Conservation (phyloP, 2,888 invertebrate genomes). For the Drosophila sordidapex region DNA sequence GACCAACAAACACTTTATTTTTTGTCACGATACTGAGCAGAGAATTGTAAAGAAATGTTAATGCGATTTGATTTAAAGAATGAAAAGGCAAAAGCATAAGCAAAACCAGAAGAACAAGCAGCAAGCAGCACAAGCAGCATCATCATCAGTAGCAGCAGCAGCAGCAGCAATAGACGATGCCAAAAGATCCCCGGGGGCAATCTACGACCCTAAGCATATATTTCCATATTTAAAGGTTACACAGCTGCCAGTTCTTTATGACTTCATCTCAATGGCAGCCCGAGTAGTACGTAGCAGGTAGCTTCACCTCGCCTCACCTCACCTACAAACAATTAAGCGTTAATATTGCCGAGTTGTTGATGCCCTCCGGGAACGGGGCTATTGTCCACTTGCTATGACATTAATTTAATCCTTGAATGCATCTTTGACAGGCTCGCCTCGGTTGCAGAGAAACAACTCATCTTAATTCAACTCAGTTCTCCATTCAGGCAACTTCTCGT, state of each 20-base stretch:
- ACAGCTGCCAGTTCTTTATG: constrained; percentile 64
- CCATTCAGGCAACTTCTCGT: constrained; percentile 31
- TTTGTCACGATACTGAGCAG: constrained; percentile 72
- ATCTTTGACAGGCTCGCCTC: constrained; percentile 74
- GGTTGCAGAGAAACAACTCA: constrained; percentile 36
- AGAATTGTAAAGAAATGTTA: constrained; percentile 80
- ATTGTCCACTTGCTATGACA: constrained; percentile 79
- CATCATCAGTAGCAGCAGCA: neutral
- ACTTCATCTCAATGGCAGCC: constrained; percentile 58
- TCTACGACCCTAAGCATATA: constrained; percentile 64
- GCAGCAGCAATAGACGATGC: constrained; percentile 10
- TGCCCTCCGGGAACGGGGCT: constrained; percentile 30
- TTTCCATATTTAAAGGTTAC: constrained; percentile 75
- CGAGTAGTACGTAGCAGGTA: constrained; percentile 36
- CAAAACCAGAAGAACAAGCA: constrained; percentile 14
- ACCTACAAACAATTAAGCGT: constrained; percentile 75
- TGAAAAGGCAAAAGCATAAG: constrained; percentile 59
- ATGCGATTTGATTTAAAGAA: constrained; percentile 81
- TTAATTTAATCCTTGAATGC: constrained; percentile 81
- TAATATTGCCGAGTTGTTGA: constrained; percentile 53
- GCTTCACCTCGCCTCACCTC: constrained; percentile 1
- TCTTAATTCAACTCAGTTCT: constrained; percentile 15
- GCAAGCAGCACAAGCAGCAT: neutral
- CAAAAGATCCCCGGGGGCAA: constrained; percentile 52
- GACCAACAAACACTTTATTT: constrained; percentile 75